Percentiles rank a stretch among this genome's conserved stretches.
These are phyloP conservation scores for Crotalus horridus DNA, from an alignment of 2,113 vertebrate genomes.

Conservation along the genomic window DNA sequence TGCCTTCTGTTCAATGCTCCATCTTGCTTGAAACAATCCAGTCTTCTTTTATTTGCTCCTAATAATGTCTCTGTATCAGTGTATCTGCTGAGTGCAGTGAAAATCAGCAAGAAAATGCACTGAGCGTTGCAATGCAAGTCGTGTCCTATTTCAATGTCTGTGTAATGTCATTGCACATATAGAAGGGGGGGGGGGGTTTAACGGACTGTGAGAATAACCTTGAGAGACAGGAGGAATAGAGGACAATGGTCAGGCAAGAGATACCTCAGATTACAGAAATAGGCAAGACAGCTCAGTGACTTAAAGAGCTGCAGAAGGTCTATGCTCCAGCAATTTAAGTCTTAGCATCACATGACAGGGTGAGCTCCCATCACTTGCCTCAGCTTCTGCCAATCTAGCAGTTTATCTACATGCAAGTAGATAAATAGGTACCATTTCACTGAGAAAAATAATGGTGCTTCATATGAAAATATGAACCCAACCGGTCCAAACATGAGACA, in stretches of 20 bases:
- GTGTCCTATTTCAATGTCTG: not conserved
- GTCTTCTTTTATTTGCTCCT: not conserved
- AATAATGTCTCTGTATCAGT: not conserved
- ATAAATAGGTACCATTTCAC: not conserved
- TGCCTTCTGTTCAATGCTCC: not conserved
- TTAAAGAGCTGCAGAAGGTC: not conserved
- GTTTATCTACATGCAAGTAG: not conserved
- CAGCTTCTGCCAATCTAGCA: not conserved
- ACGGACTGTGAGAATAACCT: not conserved
- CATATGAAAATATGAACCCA: not conserved
- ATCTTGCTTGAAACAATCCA: not conserved
- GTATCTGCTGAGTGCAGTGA: not conserved
- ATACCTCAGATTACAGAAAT: not conserved
- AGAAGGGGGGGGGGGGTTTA: not conserved
- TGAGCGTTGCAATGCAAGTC: not conserved
- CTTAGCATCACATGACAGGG: not conserved
- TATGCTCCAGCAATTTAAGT: not conserved
- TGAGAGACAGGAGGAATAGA: not conserved
- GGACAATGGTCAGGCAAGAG: not conserved
- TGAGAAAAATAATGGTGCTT: not conserved
- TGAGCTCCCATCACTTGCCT: not conserved
- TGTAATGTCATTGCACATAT: not conserved
- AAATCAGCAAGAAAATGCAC: not conserved
- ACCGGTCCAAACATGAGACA: not conserved
- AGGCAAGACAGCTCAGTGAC: not conserved